A percentile compares a stretch with the other conserved stretches of the same genome.
phyloP scores from a whole-genome alignment of 2,797 vertebrate species.

The Mareca penelope region DNA sequence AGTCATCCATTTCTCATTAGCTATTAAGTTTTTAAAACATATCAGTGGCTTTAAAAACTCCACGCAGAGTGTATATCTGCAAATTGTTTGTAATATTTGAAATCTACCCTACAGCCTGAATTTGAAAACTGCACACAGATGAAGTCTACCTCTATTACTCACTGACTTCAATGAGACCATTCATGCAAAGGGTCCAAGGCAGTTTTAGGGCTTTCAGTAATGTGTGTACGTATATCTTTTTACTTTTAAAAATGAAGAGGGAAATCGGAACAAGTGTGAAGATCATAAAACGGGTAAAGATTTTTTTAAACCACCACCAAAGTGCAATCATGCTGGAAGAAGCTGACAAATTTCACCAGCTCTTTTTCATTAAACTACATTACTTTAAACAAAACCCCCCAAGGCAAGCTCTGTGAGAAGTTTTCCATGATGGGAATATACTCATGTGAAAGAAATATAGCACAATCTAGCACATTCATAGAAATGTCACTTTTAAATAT shows the following conservation, averaged over 20 bases:
- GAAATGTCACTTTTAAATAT: slow-evolving; percentile 74
- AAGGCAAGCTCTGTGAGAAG: slow-evolving; percentile 71
- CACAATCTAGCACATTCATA: slow-evolving; percentile 71
- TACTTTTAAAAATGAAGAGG: slow-evolving; percentile 52
- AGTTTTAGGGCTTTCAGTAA: slow-evolving; percentile 20
- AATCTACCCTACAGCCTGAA: not conserved
- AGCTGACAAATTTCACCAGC: slow-evolving; percentile 71
- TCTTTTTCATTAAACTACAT: slow-evolving; percentile 74
- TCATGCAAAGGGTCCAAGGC: not conserved
- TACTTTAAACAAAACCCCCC: slow-evolving; percentile 72
- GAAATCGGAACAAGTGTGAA: slow-evolving; percentile 45
- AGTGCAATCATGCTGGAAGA: slow-evolving; percentile 45
- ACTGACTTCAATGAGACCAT: slow-evolving; percentile 25
- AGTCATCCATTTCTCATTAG: not conserved
- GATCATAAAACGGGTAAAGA: slow-evolving; percentile 48
- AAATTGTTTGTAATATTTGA: slow-evolving; percentile 10
- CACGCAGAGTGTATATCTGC: not conserved
- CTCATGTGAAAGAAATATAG: slow-evolving; percentile 71
- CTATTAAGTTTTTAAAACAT: not conserved
- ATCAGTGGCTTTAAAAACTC: not conserved
- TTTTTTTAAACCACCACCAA: slow-evolving; percentile 46
- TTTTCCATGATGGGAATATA: slow-evolving; percentile 68
- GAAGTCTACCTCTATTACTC: slow-evolving; percentile 17
- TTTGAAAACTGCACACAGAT: not conserved
- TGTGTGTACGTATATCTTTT: not conserved